These are phyloP conservation scores for Lagria hirta DNA, from an alignment of 2,888 invertebrate species.

Conservation along the genomic window DNA sequence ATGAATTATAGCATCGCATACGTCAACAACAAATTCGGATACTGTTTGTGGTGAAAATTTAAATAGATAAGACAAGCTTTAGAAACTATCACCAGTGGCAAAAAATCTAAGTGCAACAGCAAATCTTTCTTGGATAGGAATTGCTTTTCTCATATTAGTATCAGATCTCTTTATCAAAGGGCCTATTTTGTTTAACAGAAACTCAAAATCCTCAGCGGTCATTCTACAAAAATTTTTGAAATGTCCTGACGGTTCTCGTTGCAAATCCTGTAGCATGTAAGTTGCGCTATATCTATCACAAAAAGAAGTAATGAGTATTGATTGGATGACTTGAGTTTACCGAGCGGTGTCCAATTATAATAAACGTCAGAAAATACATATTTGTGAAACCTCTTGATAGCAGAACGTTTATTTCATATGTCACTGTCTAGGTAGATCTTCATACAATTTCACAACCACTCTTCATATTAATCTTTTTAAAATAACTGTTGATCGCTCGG, in stretches of 20 bases:
- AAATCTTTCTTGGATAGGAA: conserved; percentile 21
- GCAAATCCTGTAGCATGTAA: too few species aligned
- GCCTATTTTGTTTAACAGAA: conserved; percentile 14
- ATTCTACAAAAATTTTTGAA: conserved; percentile 22
- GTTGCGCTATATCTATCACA: too few species aligned
- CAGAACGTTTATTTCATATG: too few species aligned
- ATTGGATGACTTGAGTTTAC: too few species aligned
- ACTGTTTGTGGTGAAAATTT: conserved; percentile 28
- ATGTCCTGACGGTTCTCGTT: conserved; percentile 7
- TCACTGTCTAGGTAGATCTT: too few species aligned
- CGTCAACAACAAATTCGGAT: conserved; percentile 18
- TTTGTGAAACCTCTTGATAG: too few species aligned
- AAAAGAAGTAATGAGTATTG: too few species aligned
- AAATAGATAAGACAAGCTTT: conserved; percentile 24
- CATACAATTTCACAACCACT: too few species aligned
- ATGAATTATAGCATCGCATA: conserved; percentile 23
- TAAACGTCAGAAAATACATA: too few species aligned
- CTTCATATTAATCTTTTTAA: too few species aligned
- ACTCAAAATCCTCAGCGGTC: conserved; percentile 14
- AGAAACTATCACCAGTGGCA: conserved; percentile 17
- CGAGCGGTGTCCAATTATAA: too few species aligned
- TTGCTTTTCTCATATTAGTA: conserved; percentile 13
- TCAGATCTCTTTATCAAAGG: conserved; percentile 14
- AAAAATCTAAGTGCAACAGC: conserved; percentile 21
- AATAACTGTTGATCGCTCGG: too few species aligned